Base-by-base conservation (phyloP, 1,140 invertebrate genomes). In the Drosophila jambulina region DNA sequence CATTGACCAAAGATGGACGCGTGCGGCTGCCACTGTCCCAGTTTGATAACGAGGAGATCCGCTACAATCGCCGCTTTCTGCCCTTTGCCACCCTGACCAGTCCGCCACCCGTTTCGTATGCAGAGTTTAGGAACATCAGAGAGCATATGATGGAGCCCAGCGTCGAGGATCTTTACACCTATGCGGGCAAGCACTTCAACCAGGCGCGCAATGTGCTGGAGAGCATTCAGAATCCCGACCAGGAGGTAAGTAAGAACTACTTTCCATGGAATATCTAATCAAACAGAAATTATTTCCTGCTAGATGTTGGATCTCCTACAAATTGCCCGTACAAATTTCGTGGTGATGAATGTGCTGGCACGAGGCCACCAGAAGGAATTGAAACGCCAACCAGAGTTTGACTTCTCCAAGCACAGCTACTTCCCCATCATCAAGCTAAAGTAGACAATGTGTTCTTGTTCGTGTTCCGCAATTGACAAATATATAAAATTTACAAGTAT, bases 261-360 rank as follows among this genome's bases (percentile, higher is more conserved):
- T 17, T 6, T 17, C 15, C 9, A 54, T 12, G 5, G 9, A 36
- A 23, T n/a, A 2, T 27, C 6, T 19, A 45, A n/a, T 34, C 23
- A 10, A 42, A 7, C 8, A n/a, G 4, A 25, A 36, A 42, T 15
- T 21, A 9, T 27, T 40, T 45, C 7, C 29, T 56, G 95, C 38
- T 93, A 99, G 97, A 95, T 98, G 61, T 94, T 95, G 58, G 96
- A 96, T 85, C 94, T 98, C 43, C 93, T 99, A 7, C 97, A 97
- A 94, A 96, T 99, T 56, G 95, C 96, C 2, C 99, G 99, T 94
- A 98, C 97, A 0, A 99, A 99, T 94, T 98, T 98, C 93, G 96
- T 99, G 69, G 98, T 99, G 9, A 95, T 98, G 93, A 98, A 98
- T 94, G 93, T 99, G 36, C 93, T 99, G 45, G 96, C 97, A 7